Evolutionary conservation across 2,113 vertebrate species (phyloP), one percentile per base, ranked within the genome.

Genomic region (Chaetura pelagica): DNA sequence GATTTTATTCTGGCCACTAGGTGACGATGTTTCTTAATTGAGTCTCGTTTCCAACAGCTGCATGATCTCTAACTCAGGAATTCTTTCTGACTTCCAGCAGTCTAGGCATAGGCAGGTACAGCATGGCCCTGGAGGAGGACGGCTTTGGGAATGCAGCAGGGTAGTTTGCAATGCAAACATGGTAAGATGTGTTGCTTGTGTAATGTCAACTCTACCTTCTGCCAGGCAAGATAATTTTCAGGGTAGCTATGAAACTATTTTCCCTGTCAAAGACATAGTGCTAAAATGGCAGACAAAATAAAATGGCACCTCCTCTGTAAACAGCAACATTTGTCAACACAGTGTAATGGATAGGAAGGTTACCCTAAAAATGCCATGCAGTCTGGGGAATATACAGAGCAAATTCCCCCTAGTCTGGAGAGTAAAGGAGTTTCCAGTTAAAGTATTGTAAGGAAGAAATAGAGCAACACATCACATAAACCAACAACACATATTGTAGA

Each of bases 21-120:
- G 52, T 96, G 92, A 92, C 89, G 93, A 90, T 63, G 48, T 97
- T 96, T 92, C 86, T 92, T 84, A 89, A 81, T 24, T 0, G 3
- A 92, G 29, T 48, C 15, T 72, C 5, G 1, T 71, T 87, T 75
- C 14, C 18, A 90, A 16, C 2, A 2, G 24, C 26, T 44, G 38
- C 8, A 7, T 40, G 20, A 24, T 11, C 10, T 67, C 71, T 7
- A 49, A 66, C 4, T 48, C 22, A 68, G 55, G 23, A 67, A 44
- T 54, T 63, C 13, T 35, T 80, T 51, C 42, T 54, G 63, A 34
- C 42, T 62, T 73, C 44, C 38, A 2, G 42, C n/a, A 23, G 19
- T 44, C 29, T 49, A 30, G 42, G 34, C n/a, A 9, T 15, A 74
- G 51, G 42, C 4, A 80, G 30, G 8, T 58, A 35, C 51, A 78